These are phyloP conservation scores for Podarcis muralis DNA, from an alignment of 2,113 vertebrate species.

Conservation along the genomic window DNA sequence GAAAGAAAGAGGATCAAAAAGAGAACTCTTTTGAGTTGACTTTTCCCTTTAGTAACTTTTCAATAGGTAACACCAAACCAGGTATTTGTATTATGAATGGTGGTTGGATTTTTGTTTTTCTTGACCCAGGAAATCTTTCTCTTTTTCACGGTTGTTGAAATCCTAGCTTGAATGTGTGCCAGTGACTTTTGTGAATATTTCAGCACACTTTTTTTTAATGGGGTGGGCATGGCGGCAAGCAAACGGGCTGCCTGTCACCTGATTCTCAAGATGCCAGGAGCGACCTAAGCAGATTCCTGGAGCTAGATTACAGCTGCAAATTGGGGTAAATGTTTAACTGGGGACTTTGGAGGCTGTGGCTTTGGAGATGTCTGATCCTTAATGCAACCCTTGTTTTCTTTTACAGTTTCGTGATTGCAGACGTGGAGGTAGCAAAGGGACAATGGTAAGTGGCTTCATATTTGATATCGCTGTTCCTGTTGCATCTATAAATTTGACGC, in stretches of 20 bases:
- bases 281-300: conserved; percentile 57
- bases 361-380: conserved; percentile 68
- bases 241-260: conserved; percentile 10
- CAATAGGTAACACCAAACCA: conserved; percentile 10
- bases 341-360: conserved; percentile 44
- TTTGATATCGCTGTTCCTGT: conserved; percentile 44
- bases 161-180: conserved; percentile 10
- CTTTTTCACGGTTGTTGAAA: conserved; percentile 16
- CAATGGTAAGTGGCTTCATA: conserved; percentile 69
- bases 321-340: conserved; percentile 82
- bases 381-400: conserved; percentile 63
- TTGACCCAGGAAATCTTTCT: conserved; percentile 50
- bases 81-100: conserved; percentile 55
- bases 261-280: conserved; percentile 57
- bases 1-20: conserved; percentile 37
- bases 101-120: conserved; percentile 5
- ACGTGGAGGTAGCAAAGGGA: conserved; percentile 36
- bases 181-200: conserved; percentile 47
- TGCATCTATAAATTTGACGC: neutral
- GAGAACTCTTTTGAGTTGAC: neutral
- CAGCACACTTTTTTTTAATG: rapidly evolving
- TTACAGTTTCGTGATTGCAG: conserved; percentile 47
- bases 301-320: conserved; percentile 54
- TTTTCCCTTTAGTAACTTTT: neutral
- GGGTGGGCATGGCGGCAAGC: neutral